phyloP scores from a whole-genome alignment of 2,113 vertebrate genomes.

The Guaruba guarouba region DNA sequence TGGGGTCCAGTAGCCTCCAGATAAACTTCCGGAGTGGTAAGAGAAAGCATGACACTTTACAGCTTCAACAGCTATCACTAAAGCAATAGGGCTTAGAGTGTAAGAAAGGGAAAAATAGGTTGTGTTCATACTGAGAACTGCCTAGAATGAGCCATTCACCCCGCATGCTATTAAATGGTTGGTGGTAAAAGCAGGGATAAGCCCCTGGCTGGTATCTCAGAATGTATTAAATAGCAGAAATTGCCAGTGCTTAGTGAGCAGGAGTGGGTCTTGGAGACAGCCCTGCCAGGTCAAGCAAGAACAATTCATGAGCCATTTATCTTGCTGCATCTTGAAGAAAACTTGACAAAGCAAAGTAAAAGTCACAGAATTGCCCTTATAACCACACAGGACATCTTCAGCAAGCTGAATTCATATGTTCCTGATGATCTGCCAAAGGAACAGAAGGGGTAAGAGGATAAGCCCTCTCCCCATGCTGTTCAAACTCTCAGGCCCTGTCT shows the following conservation, averaged over 20 bases:
- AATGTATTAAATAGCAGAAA: not conserved
- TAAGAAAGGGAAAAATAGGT: not conserved
- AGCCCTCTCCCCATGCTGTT: not conserved
- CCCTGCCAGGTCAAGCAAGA: not conserved
- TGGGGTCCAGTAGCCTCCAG: not conserved
- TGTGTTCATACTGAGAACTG: not conserved
- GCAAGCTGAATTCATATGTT: not conserved
- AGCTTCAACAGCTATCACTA: not conserved
- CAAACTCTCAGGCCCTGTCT: not conserved
- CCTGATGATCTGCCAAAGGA: not conserved
- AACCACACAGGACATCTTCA: not conserved
- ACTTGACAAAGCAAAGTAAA: not conserved
- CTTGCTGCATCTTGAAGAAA: not conserved
- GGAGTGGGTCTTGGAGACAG: not conserved
- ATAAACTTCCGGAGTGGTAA: not conserved
- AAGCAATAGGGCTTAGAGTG: not conserved
- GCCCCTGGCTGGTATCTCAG: not conserved
- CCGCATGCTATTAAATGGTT: not conserved
- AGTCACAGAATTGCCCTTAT: not conserved
- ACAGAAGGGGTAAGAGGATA: not conserved
- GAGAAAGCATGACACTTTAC: not conserved
- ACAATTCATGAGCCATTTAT: not conserved
- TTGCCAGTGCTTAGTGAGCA: not conserved
- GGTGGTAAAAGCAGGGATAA: not conserved
- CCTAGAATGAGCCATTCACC: not conserved